Base-by-base conservation (phyloP, 2,113 vertebrate genomes). In the Coreoperca whiteheadi region DNA sequence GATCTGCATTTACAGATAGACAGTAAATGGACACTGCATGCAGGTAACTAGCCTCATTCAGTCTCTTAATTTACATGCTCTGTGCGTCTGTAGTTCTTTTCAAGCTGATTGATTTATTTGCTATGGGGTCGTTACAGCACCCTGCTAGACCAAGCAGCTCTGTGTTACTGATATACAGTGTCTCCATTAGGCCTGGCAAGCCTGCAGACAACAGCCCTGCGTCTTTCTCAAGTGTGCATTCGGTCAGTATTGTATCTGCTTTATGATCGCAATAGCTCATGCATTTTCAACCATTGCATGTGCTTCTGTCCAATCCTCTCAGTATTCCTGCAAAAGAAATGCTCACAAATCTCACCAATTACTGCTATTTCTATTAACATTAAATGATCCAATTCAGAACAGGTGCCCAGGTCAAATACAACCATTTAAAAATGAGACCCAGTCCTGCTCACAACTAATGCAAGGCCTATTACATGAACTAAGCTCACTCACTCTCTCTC, bases 71-170 rank as follows among this genome's bases (percentile, higher is more conserved):
- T 87, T 82, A 78, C 71, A 76, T 72, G 70, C 84, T 79, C 65
- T 4, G 57, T 69, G 71, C 86, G 86, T 73, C 81, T 81, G 87
- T 79, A 74, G 68, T 50, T 82, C 79, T 71, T 85, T 85, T 85
- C 83, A 50, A 32, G 79, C 60, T 56, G 80, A 90, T 91, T 87
- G 88, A 93, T 93, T 90, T 88, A 90, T 88, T 87, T 85, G 83
- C 83, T 54, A 79, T 54, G 80, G 80, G 68, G 80, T 84, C 67
- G 75, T 83, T 81, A 89, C 78, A 76, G 78, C 84, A 8, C 81
- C 46, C 5, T 74, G 86, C 82, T 34, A 43, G 53, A 83, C 57
- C 86, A 48, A 41, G 39, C 72, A 21, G 80, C 75, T 78, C 80
- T 66, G 74, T 56, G 84, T 77, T 80, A 71, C 81, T 74, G 78